phyloP scores from a whole-genome alignment of 2,797 vertebrate species.

The Rhadinocentrus ornatus region DNA sequence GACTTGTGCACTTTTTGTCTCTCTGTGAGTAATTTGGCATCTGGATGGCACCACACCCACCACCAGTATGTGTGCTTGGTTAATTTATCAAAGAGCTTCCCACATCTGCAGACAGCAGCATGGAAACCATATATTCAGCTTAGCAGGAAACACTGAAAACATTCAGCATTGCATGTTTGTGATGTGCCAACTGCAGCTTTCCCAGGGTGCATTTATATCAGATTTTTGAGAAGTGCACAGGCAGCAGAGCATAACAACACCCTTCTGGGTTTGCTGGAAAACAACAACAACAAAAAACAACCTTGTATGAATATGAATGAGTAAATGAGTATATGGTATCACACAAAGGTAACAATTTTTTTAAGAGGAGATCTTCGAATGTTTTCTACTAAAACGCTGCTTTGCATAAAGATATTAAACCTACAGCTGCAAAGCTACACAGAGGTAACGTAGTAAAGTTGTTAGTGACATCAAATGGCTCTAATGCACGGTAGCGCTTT shows the following conservation, averaged over 20 bases:
- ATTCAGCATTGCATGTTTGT: neutral
- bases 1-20: neutral
- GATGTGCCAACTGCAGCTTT: neutral
- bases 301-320: neutral
- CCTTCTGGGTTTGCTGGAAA: neutral
- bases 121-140: neutral
- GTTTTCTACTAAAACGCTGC: neutral
- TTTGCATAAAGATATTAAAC: neutral
- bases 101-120: neutral
- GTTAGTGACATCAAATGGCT: too few relatives aligned
- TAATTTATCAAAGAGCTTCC: neutral
- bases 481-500: too few relatives aligned
- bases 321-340: neutral
- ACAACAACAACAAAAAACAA: neutral
- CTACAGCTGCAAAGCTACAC: neutral
- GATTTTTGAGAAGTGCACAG: neutral
- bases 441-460: neutral
- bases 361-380: neutral
- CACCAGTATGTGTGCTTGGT: neutral
- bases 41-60: neutral
- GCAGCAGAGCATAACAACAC: neutral
- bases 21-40: neutral
- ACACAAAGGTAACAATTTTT: neutral
- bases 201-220: neutral
- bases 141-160: neutral